Percentiles rank a stretch among this genome's conserved stretches.
These are phyloP conservation scores for Chloroceryle inda DNA, from an alignment of 2,797 vertebrate species.

Conservation along the genomic window DNA sequence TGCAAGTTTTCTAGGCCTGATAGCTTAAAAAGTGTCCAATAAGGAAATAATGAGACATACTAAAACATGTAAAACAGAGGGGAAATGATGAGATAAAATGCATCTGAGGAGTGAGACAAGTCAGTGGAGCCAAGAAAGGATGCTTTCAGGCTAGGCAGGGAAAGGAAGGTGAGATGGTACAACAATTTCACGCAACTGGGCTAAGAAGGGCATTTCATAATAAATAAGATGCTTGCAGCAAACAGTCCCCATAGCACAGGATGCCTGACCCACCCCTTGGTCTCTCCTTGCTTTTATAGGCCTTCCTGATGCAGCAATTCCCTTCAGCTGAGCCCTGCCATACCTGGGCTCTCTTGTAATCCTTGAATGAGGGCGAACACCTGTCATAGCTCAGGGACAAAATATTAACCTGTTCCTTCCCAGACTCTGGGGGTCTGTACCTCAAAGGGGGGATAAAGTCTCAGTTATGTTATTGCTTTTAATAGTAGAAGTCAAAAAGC, in stretches of 20 bases:
- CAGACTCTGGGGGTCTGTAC: neutral
- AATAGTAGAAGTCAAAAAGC: neutral
- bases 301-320: neutral
- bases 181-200: neutral
- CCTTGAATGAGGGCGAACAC: neutral
- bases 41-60: conserved; percentile 24
- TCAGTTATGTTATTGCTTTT: neutral
- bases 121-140: neutral
- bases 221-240: neutral
- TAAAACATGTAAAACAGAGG: conserved; percentile 3
- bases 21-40: conserved; percentile 16
- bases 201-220: conserved; percentile 22
- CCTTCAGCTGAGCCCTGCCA: neutral
- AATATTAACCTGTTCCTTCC: neutral
- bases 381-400: neutral
- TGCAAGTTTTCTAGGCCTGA: neutral
- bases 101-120: neutral
- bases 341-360: neutral
- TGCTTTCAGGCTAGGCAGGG: neutral
- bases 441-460: neutral
- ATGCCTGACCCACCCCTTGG: neutral
- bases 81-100: conserved; percentile 36
- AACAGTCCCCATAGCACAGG: neutral
- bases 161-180: neutral
- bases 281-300: neutral